Evolutionary conservation across 1,140 invertebrate genomes (phyloP), one percentile per base, ranked within the genome.

Genomic region (Oreohelix idahoensis): DNA sequence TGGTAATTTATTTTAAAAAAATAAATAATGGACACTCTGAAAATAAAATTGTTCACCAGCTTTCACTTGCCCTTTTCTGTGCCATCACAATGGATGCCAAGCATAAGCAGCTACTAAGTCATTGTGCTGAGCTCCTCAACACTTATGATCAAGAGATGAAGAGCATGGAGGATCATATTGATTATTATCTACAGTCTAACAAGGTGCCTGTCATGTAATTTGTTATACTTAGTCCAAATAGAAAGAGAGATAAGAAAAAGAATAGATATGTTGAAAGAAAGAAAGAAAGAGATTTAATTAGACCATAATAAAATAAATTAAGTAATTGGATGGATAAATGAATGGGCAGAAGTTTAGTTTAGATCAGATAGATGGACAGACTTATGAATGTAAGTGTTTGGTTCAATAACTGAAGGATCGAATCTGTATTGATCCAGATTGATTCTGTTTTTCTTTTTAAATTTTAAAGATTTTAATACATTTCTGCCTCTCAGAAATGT

Each of bases 81-180:
- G 20, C n/a, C 17, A n/a, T 76, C 74, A 81, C 79, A 26, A 82
- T 82, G 80, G 80, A 74, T 75, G 51, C 29, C 38, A 82, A 63
- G 45, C 71, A 82, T 36, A 70, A 63, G 36, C 80, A 82, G 32
- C 39, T 82, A 17, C 36, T 82, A 5, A 36, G 36, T n/a, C 80
- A 82, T 29, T 82, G 80, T 75, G 70, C 49, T 13, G 13, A 38
- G 11, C 35, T 82, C 13, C 42, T 82, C 10, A 71, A 75, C 35
- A 51, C 45, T 58, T 82, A 58, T 39, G 35, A 82, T 74, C 45
- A 4, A n/a, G 71, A 66, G 35, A 74, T 17, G 0, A 35, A 23
- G 51, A 71, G 71, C 42, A n/a, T 82, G 35, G 80, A 82, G n/a
- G 70, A 82, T 0, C 80, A 82, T 32, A 0, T 82, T 15, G 49